Conservation (phyloP, 30 jellyfish, hydroid and myxozoan species). For the Mastigias papua region DNA sequence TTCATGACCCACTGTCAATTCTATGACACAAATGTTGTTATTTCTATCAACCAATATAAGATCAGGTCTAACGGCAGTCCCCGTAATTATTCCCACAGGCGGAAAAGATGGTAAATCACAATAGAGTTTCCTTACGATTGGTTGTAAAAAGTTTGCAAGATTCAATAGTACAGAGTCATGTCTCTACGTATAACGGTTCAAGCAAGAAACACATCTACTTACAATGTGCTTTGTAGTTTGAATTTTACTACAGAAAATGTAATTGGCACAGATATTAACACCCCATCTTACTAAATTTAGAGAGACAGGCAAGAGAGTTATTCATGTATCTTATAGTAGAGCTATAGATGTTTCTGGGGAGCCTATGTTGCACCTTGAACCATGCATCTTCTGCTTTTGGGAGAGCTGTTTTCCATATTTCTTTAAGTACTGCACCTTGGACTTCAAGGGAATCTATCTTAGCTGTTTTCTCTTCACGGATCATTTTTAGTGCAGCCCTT, state of each 20-base stretch:
- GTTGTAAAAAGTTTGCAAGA: slow-evolving; percentile 4
- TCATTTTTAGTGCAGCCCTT: slow-evolving; percentile 23
- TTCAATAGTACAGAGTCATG: slow-evolving; percentile 11
- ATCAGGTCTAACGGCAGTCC: slow-evolving; percentile 19
- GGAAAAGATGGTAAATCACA: slow-evolving; percentile 14
- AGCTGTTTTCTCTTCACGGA: slow-evolving; percentile 7
- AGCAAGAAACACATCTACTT: neutral
- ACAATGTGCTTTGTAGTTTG: slow-evolving; percentile 8
- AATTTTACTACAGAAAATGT: neutral
- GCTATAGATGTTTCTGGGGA: slow-evolving; percentile 31
- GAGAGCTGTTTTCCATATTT: slow-evolving; percentile 36
- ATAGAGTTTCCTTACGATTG: neutral
- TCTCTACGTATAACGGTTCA: slow-evolving; percentile 5
- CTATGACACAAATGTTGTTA: neutral
- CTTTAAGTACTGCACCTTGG: slow-evolving; percentile 29
- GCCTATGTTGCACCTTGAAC: slow-evolving; percentile 17
- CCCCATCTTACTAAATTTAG: slow-evolving; percentile 28
- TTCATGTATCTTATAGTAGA: slow-evolving; percentile 27
- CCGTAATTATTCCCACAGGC: neutral
- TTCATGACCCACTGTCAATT: slow-evolving; percentile 21
- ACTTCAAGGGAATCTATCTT: slow-evolving; percentile 12
- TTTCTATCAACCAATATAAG: neutral
- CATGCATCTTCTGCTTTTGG: slow-evolving; percentile 26
- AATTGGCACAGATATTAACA: slow-evolving; percentile 1
- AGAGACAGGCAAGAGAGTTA: slow-evolving; percentile 27